phyloP scores from a whole-genome alignment of 35 echinoderm and acorn worm genomes.

The Eucidaris tribuloides region DNA sequence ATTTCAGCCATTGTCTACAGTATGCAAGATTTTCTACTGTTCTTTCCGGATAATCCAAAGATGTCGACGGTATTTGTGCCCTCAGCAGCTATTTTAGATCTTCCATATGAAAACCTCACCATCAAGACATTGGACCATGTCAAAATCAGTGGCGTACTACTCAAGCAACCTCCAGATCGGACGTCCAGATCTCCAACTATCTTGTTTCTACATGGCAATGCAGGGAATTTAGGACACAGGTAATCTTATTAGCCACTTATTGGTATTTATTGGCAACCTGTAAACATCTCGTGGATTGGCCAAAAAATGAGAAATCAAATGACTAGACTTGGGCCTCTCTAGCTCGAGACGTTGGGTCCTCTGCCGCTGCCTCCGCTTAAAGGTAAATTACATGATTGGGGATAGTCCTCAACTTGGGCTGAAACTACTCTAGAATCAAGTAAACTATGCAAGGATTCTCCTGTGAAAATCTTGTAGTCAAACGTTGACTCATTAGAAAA shows the following conservation, averaged over 20 bases:
- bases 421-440: too few species aligned
- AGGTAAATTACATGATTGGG: too few species aligned
- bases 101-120: slow-evolving; percentile 65
- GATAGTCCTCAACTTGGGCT: too few species aligned
- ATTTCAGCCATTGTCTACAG: slow-evolving; percentile 87
- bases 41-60: slow-evolving; percentile 87
- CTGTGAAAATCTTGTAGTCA: too few species aligned
- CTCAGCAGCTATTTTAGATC: slow-evolving; percentile 37
- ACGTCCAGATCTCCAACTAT: slow-evolving; percentile 67
- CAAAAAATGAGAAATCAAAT: background rate
- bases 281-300: background rate
- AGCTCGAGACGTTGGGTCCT: too few species aligned
- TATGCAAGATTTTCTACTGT: slow-evolving; percentile 81
- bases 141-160: slow-evolving; percentile 71
- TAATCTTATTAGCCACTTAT: background rate
- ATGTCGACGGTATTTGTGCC: slow-evolving; percentile 77
- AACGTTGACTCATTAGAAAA: too few species aligned
- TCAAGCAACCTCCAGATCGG: slow-evolving; percentile 70
- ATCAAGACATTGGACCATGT: slow-evolving; percentile 69
- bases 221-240: slow-evolving; percentile 98
- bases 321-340: too few species aligned
- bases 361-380: too few species aligned
- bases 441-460: too few species aligned
- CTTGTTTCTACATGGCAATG: slow-evolving; percentile 97
- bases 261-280: background rate